phyloP scores from a whole-genome alignment of 2,888 invertebrate genomes.

The Vannuccia rotundouncinata region DNA sequence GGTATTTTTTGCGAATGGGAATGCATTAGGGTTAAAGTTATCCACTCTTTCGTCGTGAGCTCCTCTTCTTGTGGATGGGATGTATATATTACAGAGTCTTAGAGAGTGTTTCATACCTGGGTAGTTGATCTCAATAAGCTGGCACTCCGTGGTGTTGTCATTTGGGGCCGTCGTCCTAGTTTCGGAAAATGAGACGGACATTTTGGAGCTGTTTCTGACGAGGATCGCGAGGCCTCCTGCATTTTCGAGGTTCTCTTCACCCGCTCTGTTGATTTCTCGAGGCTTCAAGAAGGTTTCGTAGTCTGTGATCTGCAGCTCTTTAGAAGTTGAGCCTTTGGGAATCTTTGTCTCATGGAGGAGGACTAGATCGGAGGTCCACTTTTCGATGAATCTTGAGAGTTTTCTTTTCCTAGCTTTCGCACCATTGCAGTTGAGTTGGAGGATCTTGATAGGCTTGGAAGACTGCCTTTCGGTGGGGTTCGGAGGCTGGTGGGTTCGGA shows the following conservation, averaged over 20 bases:
- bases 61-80: not conserved
- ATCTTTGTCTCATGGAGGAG: constrained; percentile 1
- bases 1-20: not conserved
- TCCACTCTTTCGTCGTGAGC: not conserved
- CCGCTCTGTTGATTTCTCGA: not conserved
- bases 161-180: not conserved
- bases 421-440: not conserved
- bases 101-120: not conserved
- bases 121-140: not conserved
- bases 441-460: constrained; percentile 1
- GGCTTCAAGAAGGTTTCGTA: constrained; percentile 13
- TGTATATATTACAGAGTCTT: not conserved
- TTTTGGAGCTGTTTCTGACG: not conserved
- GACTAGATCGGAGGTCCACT: not conserved
- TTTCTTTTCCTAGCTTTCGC: not conserved
- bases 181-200: not conserved
- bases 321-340: not conserved
- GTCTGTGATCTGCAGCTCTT: not conserved
- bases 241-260: not conserved
- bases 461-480: not conserved
- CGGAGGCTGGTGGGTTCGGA: not conserved
- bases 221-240: constrained; percentile 7
- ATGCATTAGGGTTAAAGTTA: not conserved
- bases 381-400: not conserved
- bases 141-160: not conserved